phyloP scores from a whole-genome alignment of 2,797 vertebrate genomes.

The Acanthiza pusilla region DNA sequence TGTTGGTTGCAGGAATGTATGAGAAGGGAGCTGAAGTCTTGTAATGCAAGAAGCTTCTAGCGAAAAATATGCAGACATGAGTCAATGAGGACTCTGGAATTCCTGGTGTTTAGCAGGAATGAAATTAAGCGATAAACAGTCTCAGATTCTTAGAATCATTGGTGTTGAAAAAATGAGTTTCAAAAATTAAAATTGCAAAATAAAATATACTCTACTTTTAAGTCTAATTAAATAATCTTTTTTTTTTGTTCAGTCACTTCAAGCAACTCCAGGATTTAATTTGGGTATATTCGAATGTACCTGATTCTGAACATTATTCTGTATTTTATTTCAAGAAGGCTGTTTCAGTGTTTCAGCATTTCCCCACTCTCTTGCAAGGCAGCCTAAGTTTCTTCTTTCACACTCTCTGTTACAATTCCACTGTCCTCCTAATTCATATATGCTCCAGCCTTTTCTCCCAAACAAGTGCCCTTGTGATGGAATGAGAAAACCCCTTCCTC shows the following conservation, averaged over 20 bases:
- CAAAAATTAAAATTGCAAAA: neutral
- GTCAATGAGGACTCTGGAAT: neutral
- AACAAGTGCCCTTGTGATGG: neutral
- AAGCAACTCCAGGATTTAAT: neutral
- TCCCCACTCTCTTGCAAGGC: neutral
- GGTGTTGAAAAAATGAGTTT: neutral
- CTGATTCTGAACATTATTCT: neutral
- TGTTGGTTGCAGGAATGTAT: neutral
- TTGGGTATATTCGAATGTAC: neutral
- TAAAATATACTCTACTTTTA: neutral
- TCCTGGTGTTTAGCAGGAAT: neutral
- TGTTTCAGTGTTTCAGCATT: neutral
- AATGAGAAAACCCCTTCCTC: neutral
- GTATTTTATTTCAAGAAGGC: neutral
- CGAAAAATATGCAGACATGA: neutral
- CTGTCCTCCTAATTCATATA: neutral
- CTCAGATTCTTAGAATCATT: neutral
- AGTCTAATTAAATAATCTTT: neutral
- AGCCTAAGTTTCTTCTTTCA: neutral
- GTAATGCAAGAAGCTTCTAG: neutral
- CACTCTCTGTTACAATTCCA: neutral
- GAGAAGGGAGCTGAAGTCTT: neutral
- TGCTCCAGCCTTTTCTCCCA: neutral
- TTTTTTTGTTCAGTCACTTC: neutral
- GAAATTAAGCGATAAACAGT: neutral